Percentiles rank a stretch among this genome's conserved stretches.
Conservation (phyloP, 2,797 vertebrate genomes). For the Squalus acanthias region DNA sequence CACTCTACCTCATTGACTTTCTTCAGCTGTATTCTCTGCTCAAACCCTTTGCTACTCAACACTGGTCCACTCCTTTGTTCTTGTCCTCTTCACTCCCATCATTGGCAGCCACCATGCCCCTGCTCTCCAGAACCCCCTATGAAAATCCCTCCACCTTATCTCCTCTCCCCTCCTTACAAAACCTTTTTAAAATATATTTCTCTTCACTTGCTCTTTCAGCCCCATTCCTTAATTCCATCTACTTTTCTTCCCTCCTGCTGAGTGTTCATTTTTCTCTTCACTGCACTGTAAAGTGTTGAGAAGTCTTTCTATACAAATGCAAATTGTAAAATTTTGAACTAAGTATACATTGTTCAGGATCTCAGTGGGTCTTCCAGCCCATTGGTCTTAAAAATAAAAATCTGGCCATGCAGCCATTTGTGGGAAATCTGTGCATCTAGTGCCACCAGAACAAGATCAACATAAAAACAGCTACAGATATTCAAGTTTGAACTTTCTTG, state of each 20-base stretch:
- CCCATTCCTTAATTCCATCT: not conserved
- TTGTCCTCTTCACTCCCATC: not conserved
- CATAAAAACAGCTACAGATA: too few relatives aligned
- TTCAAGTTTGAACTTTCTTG: too few relatives aligned
- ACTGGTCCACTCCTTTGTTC: not conserved
- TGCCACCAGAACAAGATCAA: too few relatives aligned
- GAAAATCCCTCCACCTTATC: too few relatives aligned
- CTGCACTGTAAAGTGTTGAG: not conserved
- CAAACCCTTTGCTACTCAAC: not conserved
- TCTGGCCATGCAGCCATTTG: not conserved
- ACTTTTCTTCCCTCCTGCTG: not conserved
- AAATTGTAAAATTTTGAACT: not conserved
- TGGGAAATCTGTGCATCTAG: not conserved
- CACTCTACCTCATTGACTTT: not conserved
- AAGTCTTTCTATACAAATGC: not conserved
- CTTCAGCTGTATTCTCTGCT: too few relatives aligned
- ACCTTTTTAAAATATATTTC: not conserved
- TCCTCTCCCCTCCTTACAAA: not conserved
- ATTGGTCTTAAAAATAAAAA: not conserved
- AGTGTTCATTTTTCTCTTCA: not conserved
- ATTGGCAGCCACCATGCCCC: not conserved
- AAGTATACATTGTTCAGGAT: not conserved
- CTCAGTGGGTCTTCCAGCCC: not conserved
- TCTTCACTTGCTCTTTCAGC: not conserved
- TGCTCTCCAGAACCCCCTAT: not conserved